Evolutionary conservation across 2,797 vertebrate species (phyloP).

Genomic region (Falco concolor): DNA sequence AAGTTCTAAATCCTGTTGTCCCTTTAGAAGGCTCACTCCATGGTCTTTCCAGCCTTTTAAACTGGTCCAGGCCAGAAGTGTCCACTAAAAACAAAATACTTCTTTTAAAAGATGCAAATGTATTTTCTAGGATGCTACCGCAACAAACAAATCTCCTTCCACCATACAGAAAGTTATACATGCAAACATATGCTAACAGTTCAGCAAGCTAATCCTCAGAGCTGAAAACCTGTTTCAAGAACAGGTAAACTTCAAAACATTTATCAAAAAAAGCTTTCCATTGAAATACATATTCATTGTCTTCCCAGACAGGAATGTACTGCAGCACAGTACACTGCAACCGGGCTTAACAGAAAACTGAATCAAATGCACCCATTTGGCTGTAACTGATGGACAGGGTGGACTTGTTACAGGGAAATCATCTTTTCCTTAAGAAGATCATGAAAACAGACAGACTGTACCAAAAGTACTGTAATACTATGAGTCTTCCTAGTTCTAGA

Average conservation of each 20-base stretch:
- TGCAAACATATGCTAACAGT: constrained; percentile 28
- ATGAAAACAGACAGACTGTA: not conserved
- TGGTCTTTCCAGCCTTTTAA: not conserved
- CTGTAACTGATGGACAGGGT: not conserved
- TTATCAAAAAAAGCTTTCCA: not conserved
- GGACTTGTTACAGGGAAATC: not conserved
- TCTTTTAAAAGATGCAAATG: not conserved
- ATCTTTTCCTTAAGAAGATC: not conserved
- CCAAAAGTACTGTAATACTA: not conserved
- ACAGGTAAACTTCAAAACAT: constrained; percentile 30
- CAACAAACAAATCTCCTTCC: not conserved
- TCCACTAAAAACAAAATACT: not conserved
- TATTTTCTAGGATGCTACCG: not conserved
- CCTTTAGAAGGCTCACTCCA: not conserved
- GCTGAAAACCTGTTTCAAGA: constrained; percentile 25
- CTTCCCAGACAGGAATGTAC: not conserved
- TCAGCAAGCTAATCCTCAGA: not conserved
- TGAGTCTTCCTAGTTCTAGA: not conserved
- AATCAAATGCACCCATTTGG: not conserved
- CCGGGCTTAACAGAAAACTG: not conserved
- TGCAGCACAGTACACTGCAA: not conserved
- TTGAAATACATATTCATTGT: not conserved
- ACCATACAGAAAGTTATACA: not conserved
- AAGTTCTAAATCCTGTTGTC: not conserved
- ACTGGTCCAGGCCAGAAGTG: accelerated